These are phyloP conservation scores for Zalophus californianus DNA, from an alignment of 2,797 vertebrate genomes.

Conservation along the genomic window DNA sequence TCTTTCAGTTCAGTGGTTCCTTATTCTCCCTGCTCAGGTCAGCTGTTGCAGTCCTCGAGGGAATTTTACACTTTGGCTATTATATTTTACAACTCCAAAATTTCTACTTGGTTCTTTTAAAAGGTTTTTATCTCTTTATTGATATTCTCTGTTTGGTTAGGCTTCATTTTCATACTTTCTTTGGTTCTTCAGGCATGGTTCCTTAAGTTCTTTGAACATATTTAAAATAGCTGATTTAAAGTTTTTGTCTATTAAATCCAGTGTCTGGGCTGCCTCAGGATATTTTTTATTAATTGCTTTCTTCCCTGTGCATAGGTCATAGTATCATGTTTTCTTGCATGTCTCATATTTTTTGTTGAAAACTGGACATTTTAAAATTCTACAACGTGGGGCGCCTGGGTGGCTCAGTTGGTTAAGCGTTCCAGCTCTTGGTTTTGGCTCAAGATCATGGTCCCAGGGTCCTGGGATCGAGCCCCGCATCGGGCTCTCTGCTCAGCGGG, in stretches of 20 bases:
- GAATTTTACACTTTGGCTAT: neutral
- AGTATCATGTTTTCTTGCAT: neutral
- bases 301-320: neutral
- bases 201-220: neutral
- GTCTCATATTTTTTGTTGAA: neutral
- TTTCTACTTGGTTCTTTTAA: neutral
- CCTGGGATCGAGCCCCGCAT: too few relatives aligned
- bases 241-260: neutral
- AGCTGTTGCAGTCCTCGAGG: neutral
- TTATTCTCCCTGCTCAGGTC: neutral
- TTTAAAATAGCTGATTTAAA: neutral
- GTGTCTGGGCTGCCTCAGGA: neutral
- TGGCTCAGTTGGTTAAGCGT: too few relatives aligned
- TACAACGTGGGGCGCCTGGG: too few relatives aligned
- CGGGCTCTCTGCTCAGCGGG: too few relatives aligned
- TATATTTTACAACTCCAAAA: neutral
- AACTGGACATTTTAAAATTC: neutral
- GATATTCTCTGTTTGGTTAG: neutral
- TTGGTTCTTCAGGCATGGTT: neutral
- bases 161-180: neutral
- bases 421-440: too few relatives aligned
- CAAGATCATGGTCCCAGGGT: too few relatives aligned
- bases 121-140: neutral
- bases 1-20: neutral
- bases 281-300: neutral